Evolutionary conservation across 92 coral and sea anemone genomes (phyloP).

Genomic region (Phenganax marumi): DNA sequence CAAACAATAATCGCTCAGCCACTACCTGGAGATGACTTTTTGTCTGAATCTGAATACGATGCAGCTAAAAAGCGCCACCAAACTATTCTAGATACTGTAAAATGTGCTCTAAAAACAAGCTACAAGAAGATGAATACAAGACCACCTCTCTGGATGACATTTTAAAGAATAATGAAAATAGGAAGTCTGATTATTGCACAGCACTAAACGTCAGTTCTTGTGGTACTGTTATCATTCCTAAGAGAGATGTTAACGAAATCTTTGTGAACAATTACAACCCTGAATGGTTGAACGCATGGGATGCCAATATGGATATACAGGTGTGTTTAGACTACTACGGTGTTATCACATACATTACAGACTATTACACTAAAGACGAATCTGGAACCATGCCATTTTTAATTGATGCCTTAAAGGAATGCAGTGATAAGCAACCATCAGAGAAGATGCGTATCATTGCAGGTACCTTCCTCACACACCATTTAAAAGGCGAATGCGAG

Average conservation of each 20-base stretch:
- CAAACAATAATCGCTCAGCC: too few relatives aligned
- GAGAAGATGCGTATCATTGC: constrained; percentile 6
- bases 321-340: constrained; percentile 14
- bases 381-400: constrained; percentile 22
- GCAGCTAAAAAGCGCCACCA: too few relatives aligned
- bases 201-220: constrained; percentile 30
- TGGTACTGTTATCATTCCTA: constrained; percentile 20
- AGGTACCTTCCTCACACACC: constrained; percentile 8
- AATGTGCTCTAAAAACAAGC: too few relatives aligned
- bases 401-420: constrained; percentile 18
- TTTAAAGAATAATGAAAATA: too few relatives aligned
- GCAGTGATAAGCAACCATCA: constrained; percentile 26
- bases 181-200: not conserved
- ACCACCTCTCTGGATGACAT: too few relatives aligned
- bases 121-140: too few relatives aligned
- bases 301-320: constrained; percentile 29
- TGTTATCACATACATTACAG: constrained; percentile 14
- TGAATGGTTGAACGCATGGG: constrained; percentile 33
- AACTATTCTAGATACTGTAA: too few relatives aligned
- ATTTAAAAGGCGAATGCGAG: constrained; percentile 9
- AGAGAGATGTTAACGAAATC: constrained; percentile 24
- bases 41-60: too few relatives aligned
- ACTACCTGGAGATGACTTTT: too few relatives aligned
- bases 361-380: constrained; percentile 20
- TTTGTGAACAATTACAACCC: constrained; percentile 39